Evolutionary conservation across 1,140 invertebrate species (phyloP).

Genomic region (Phocides pigmalion): DNA sequence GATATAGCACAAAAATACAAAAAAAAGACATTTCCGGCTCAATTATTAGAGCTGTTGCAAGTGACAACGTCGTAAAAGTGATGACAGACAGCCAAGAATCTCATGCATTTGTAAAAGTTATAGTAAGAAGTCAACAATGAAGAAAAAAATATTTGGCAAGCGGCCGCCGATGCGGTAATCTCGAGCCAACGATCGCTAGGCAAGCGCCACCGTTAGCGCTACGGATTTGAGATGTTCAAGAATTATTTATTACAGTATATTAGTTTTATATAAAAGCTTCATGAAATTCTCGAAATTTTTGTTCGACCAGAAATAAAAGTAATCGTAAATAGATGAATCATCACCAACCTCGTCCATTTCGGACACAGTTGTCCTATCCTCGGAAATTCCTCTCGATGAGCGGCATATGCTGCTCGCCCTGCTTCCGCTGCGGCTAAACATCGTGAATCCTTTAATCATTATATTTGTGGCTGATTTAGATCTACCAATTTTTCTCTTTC

Average conservation of each 20-base stretch:
- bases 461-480: constrained; percentile 91
- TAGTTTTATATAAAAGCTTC: constrained; percentile 44
- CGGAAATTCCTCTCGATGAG: constrained; percentile 82
- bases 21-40: constrained; percentile 49
- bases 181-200: constrained; percentile 43
- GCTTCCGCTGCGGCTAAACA: constrained; percentile 86
- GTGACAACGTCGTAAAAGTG: constrained; percentile 45
- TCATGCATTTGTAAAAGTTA: constrained; percentile 52
- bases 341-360: constrained; percentile 86
- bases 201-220: constrained; percentile 61
- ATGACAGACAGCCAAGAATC: constrained; percentile 59
- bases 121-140: constrained; percentile 62
- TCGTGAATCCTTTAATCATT: constrained; percentile 90
- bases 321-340: constrained; percentile 41
- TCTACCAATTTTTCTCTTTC: constrained; percentile 83
- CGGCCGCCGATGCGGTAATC: constrained; percentile 53
- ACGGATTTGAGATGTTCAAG: constrained; percentile 47
- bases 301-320: constrained; percentile 15
- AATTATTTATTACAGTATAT: constrained; percentile 64
- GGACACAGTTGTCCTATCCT: constrained; percentile 86
- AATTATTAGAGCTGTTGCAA: constrained; percentile 36
- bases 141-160: constrained; percentile 70
- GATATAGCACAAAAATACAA: constrained; percentile 26
- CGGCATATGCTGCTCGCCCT: constrained; percentile 79
- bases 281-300: constrained; percentile 23